Evolutionary conservation across 30 jellyfish, hydroid and myxozoan genomes (phyloP).

Genomic region (Hydractinia symbiolongicarpus): DNA sequence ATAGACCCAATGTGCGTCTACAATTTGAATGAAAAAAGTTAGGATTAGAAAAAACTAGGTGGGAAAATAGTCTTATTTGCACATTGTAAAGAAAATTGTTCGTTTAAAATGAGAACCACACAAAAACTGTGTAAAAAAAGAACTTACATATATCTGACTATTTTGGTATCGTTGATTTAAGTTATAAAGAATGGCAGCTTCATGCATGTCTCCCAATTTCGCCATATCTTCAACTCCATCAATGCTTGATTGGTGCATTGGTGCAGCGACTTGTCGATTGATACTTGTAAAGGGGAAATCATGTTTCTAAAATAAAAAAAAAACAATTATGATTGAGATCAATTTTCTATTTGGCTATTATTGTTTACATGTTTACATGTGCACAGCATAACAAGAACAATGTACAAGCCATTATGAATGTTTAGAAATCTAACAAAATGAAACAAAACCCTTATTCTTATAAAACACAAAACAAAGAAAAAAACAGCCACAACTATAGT

Average conservation of each 20-base stretch:
- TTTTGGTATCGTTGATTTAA: slow-evolving; percentile 59
- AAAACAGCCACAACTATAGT: too few species aligned
- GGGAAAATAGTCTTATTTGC: too few species aligned
- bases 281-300: slow-evolving; percentile 37
- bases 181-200: slow-evolving; percentile 88
- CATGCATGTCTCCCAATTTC: slow-evolving; percentile 91
- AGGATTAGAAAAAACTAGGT: too few species aligned
- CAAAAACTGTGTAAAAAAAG: too few species aligned
- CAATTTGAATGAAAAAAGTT: not conserved
- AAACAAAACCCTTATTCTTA: too few species aligned
- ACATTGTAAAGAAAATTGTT: too few species aligned
- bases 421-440: too few species aligned
- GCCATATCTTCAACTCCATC: slow-evolving; percentile 98
- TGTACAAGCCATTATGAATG: too few species aligned
- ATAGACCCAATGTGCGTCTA: slow-evolving; percentile 97
- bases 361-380: not conserved
- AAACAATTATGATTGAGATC: not conserved
- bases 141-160: slow-evolving; percentile 68
- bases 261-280: slow-evolving; percentile 49
- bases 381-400: not conserved
- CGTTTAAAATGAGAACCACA: too few species aligned
- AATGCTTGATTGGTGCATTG: slow-evolving; percentile 96
- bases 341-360: not conserved
- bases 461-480: too few species aligned
- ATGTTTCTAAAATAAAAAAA: slow-evolving; percentile 38